Conservation (phyloP, 1,140 invertebrate genomes). For the Maniola jurtina region DNA sequence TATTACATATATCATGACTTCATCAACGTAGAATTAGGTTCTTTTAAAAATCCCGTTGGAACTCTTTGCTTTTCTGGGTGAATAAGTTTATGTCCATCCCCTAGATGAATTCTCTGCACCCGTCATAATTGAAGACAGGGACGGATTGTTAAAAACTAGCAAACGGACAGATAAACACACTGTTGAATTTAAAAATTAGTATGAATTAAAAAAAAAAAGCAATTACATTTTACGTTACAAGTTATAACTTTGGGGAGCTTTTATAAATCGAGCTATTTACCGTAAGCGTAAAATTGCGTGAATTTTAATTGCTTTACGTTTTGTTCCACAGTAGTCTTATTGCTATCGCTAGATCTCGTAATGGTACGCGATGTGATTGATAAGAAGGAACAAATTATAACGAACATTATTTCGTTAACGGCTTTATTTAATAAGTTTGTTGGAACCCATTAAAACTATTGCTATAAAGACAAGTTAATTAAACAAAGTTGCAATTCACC, state of each 20-base stretch:
- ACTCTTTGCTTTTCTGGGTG: no score
- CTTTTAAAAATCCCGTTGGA: not conserved
- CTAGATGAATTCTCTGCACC: no score
- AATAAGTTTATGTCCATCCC: no score
- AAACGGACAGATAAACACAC: no score
- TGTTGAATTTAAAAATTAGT: not conserved
- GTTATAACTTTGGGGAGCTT: slow-evolving; percentile 23
- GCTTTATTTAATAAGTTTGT: not conserved
- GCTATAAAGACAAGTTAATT: slow-evolving; percentile 1
- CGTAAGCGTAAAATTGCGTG: slow-evolving; percentile 44
- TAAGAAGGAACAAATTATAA: slow-evolving; percentile 38
- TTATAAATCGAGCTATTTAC: slow-evolving; percentile 36
- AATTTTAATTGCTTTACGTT: slow-evolving; percentile 40
- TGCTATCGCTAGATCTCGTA: slow-evolving; percentile 40
- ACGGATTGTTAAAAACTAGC: no score
- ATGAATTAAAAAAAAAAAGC: not conserved
- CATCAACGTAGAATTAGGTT: no score
- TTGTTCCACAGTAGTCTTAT: slow-evolving; percentile 36
- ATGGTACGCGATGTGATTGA: slow-evolving; percentile 43
- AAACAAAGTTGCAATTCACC: no score
- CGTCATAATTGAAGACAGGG: no score
- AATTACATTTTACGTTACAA: slow-evolving; percentile 18
- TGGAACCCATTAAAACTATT: not conserved
- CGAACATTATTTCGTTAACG: slow-evolving; percentile 25
- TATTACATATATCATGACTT: not conserved